Evolutionary conservation across 2,797 vertebrate species (phyloP).

Genomic region (Sternarchorhynchus goeldii): DNA sequence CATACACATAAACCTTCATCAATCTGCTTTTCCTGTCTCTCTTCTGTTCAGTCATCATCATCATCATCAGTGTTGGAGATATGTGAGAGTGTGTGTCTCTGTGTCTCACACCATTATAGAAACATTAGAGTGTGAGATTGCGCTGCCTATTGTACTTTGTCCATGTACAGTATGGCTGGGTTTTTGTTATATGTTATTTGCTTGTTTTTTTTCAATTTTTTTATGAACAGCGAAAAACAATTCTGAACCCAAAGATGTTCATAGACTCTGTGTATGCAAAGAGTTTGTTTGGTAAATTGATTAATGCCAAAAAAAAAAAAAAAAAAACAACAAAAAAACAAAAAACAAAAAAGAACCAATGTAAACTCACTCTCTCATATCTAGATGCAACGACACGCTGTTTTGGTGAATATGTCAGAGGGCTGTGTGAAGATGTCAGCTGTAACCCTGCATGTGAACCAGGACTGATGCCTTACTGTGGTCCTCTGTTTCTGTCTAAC

Average conservation of each 20-base stretch:
- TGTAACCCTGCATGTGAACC: slow-evolving; percentile 50
- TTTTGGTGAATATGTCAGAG: slow-evolving; percentile 14
- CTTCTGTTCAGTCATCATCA: slow-evolving; percentile 10
- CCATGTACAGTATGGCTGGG: not conserved
- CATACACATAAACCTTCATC: not conserved
- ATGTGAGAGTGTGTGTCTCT: slow-evolving; percentile 43
- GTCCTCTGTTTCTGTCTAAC: slow-evolving; percentile 54
- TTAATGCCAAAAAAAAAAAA: slow-evolving; percentile 21
- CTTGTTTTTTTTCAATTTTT: slow-evolving; percentile 27
- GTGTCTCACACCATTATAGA: slow-evolving; percentile 26
- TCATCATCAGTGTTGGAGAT: slow-evolving; percentile 33
- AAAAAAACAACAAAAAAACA: no score
- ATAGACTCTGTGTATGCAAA: slow-evolving; percentile 22
- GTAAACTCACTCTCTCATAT: slow-evolving; percentile 52
- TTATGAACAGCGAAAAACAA: not conserved
- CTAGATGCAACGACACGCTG: slow-evolving; percentile 28
- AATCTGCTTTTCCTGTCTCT: not conserved
- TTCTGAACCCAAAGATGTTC: slow-evolving; percentile 33
- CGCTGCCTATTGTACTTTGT: not conserved
- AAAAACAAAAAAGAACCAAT: slow-evolving; percentile 23
- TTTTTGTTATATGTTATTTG: slow-evolving; percentile 7
- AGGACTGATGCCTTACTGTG: slow-evolving; percentile 43
- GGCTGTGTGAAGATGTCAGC: slow-evolving; percentile 37
- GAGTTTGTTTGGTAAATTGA: slow-evolving; percentile 13
- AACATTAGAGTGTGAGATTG: slow-evolving; percentile 15